Conservation (phyloP, 2,797 vertebrate species). For the Alosa sapidissima region DNA sequence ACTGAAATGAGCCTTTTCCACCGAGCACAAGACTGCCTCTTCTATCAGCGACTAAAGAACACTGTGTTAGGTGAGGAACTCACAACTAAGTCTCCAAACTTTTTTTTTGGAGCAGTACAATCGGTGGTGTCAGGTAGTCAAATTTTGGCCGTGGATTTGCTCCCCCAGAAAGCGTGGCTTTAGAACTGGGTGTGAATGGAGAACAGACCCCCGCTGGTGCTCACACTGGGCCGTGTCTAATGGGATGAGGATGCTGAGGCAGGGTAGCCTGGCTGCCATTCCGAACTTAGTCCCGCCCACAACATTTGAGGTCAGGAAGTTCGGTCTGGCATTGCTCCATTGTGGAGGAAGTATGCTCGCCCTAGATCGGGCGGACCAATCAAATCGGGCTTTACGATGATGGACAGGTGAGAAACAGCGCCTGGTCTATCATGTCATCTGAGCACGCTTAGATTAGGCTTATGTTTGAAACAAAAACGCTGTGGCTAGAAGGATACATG, state of each 20-base stretch:
- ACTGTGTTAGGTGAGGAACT: conserved; percentile 36
- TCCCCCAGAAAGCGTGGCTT: conserved; percentile 3
- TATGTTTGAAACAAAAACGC: no score
- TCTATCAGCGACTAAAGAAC: neutral
- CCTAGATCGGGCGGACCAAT: no score
- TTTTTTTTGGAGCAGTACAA: neutral
- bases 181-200: conserved; percentile 23
- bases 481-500: no score
- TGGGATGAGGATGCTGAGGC: conserved; percentile 25
- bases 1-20: conserved; percentile 32
- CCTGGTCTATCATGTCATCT: no score
- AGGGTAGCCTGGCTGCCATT: neutral
- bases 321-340: no score
- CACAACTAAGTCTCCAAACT: neutral
- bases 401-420: no score
- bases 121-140: conserved; percentile 34
- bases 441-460: no score
- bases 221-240: conserved; percentile 28
- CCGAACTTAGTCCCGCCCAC: no score
- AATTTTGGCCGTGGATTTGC: conserved; percentile 22
- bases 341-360: no score
- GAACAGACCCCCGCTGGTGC: conserved; percentile 25
- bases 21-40: conserved; percentile 25
- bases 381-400: no score
- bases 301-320: no score